Conservation (phyloP, 2,113 vertebrate species). For the Hylia prasina region DNA sequence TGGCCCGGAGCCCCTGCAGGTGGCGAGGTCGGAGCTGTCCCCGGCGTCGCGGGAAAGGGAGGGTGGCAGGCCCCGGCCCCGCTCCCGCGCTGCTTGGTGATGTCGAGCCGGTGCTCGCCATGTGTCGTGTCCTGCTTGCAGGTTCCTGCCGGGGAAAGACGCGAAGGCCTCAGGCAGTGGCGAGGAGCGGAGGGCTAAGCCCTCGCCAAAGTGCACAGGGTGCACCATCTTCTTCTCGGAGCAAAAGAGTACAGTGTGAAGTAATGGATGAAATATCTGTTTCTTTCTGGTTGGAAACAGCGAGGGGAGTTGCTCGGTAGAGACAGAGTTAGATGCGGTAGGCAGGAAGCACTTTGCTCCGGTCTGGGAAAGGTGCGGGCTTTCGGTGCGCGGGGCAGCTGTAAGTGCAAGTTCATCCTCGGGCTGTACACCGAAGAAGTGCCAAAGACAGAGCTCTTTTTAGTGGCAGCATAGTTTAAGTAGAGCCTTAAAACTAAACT, state of each 20-base stretch:
- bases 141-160: too few relatives aligned
- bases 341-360: fast-evolving
- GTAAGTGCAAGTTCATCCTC: fast-evolving
- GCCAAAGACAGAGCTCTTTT: too few relatives aligned
- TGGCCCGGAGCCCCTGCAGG: not conserved
- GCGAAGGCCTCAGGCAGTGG: not conserved
- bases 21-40: not conserved
- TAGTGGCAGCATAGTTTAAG: not conserved
- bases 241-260: not conserved
- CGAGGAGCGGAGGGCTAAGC: not conserved
- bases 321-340: fast-evolving
- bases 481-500: not conserved
- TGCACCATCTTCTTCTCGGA: not conserved
- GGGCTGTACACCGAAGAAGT: not conserved
- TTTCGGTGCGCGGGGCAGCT: fast-evolving
- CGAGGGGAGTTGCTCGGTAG: not conserved
- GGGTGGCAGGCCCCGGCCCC: not conserved
- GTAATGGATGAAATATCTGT: not conserved
- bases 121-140: not conserved
- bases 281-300: not conserved
- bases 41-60: not conserved
- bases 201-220: fast-evolving
- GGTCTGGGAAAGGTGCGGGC: not conserved
- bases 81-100: not conserved
- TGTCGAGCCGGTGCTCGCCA: not conserved